Conservation (phyloP, 2,113 vertebrate genomes). For the Tupaia chinensis region DNA sequence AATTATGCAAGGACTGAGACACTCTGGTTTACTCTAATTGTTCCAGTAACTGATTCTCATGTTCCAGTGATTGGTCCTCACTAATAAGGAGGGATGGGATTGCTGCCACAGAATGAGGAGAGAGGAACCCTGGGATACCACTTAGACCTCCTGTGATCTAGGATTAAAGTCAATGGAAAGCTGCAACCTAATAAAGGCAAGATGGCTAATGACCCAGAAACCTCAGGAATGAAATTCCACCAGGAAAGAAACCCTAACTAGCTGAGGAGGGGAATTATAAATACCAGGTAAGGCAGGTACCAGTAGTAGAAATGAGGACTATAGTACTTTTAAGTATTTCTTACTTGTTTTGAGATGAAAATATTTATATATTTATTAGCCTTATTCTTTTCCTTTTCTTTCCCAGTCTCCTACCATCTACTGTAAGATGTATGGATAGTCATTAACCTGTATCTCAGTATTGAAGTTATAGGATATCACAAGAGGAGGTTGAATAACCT, state of each 20-base stretch:
- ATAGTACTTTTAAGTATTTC: not conserved
- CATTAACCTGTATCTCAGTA: not conserved
- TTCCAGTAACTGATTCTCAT: not conserved
- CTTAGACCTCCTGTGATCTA: not conserved
- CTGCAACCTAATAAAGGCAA: not conserved
- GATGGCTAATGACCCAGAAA: not conserved
- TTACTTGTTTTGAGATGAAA: not conserved
- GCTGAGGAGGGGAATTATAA: not conserved
- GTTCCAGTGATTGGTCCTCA: not conserved
- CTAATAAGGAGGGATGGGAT: not conserved
- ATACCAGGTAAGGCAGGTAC: not conserved
- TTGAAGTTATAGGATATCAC: constrained; percentile 11
- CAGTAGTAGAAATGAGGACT: not conserved
- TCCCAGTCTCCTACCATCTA: not conserved
- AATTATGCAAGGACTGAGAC: not conserved
- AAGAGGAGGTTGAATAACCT: not conserved
- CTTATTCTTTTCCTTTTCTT: not conserved
- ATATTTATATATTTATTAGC: not conserved
- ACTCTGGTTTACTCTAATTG: not conserved
- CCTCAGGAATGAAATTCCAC: not conserved
- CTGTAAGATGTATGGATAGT: not conserved
- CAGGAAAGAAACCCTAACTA: not conserved
- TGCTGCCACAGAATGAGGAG: not conserved
- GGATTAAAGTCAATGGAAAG: not conserved
- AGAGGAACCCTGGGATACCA: not conserved